Evolutionary conservation across 2,888 invertebrate genomes (phyloP).

Genomic region (Eilema griseolum): DNA sequence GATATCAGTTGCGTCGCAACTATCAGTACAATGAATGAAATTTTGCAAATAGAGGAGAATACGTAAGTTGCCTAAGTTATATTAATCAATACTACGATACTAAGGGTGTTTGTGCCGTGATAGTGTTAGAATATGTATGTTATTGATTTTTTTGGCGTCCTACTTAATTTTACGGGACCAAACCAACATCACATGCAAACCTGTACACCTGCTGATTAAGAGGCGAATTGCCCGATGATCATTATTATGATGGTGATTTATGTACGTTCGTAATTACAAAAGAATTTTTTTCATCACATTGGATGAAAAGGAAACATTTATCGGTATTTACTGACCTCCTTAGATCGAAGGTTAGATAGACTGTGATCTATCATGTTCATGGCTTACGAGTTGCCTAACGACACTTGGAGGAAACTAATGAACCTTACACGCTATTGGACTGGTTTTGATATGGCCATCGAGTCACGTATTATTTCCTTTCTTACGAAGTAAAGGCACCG

Average conservation of each 20-base stretch:
- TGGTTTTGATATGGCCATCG: background rate
- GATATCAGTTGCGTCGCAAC: constrained; percentile 84
- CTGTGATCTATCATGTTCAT: background rate
- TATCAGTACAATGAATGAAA: constrained; percentile 69
- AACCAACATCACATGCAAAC: too few species aligned
- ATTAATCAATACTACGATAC: background rate
- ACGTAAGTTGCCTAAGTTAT: background rate
- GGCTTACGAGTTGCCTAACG: background rate
- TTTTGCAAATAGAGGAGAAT: constrained; percentile 54
- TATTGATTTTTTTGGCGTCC: too few species aligned
- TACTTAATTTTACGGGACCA: too few species aligned
- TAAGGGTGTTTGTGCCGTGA: background rate
- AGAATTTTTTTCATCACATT: too few species aligned
- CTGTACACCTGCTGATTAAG: too few species aligned
- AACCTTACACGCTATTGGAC: background rate
- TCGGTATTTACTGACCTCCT: too few species aligned
- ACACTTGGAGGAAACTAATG: background rate
- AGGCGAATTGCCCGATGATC: too few species aligned
- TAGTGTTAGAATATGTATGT: background rate
- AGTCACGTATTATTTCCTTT: background rate
- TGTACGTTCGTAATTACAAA: too few species aligned
- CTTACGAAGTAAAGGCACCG: background rate
- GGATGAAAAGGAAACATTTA: too few species aligned
- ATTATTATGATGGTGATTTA: too few species aligned
- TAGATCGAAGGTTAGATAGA: background rate